phyloP scores from a whole-genome alignment of 2,888 invertebrate species.

The Caenorhabditis sp. region DNA sequence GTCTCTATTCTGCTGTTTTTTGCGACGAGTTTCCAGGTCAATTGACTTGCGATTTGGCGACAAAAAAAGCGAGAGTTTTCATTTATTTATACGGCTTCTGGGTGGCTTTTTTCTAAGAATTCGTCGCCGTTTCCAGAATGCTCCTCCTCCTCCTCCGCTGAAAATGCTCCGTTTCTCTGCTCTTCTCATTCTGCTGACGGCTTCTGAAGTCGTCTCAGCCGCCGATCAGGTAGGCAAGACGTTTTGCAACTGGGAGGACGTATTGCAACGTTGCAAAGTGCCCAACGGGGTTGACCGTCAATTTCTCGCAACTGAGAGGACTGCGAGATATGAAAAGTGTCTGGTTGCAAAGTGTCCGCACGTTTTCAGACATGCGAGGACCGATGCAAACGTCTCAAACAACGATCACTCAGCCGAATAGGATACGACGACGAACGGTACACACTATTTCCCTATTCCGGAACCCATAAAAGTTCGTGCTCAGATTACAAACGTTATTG shows the following conservation, averaged over 20 bases:
- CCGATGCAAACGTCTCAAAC: slow-evolving; percentile 60
- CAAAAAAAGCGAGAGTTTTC: slow-evolving; percentile 16
- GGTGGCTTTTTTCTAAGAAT: neutral
- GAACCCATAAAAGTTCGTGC: too few species aligned
- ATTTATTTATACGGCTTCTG: neutral
- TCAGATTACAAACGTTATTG: slow-evolving; percentile 50
- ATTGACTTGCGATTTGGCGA: too few species aligned
- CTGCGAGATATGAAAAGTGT: neutral
- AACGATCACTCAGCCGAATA: slow-evolving; percentile 56
- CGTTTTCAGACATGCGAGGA: slow-evolving; percentile 44
- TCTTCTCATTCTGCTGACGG: slow-evolving; percentile 14
- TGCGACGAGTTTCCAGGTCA: neutral
- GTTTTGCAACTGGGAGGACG: too few species aligned
- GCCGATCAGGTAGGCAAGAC: slow-evolving; percentile 27
- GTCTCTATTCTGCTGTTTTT: slow-evolving; percentile 5
- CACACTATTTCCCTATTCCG: too few species aligned
- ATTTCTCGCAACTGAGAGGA: neutral
- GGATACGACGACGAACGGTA: slow-evolving; percentile 58
- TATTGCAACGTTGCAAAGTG: too few species aligned
- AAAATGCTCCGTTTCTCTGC: slow-evolving; percentile 20
- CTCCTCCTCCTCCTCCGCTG: slow-evolving; percentile 38
- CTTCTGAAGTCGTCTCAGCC: slow-evolving; percentile 1
- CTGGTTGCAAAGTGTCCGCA: neutral
- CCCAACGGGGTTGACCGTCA: too few species aligned
- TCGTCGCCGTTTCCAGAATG: slow-evolving; percentile 15